phyloP scores from a whole-genome alignment of 2,797 vertebrate species.

The Lagodon rhomboides region DNA sequence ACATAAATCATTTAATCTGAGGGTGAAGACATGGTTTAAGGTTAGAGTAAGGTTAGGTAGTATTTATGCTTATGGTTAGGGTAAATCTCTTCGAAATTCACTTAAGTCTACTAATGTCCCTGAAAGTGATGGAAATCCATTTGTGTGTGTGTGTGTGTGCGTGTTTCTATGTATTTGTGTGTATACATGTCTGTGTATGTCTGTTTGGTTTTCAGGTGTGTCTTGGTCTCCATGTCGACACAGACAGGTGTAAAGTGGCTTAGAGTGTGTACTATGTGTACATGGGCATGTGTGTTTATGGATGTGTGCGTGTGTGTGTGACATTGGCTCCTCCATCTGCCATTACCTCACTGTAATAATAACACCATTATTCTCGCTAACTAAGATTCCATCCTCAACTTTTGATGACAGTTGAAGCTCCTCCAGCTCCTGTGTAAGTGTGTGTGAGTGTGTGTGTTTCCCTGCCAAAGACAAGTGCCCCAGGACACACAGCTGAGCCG shows the following conservation, averaged over 20 bases:
- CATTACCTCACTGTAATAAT: constrained; percentile 80
- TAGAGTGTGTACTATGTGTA: constrained; percentile 13
- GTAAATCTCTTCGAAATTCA: too few relatives aligned
- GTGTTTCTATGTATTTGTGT: too few relatives aligned
- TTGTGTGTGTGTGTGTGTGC: too few relatives aligned
- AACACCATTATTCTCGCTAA: constrained; percentile 71
- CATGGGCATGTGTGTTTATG: background rate
- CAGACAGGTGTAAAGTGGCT: constrained; percentile 32
- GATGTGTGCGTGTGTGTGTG: constrained; percentile 20
- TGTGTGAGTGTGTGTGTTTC: constrained; percentile 29
- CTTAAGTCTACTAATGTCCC: too few relatives aligned
- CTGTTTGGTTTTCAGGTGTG: too few relatives aligned
- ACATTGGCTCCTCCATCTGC: constrained; percentile 59
- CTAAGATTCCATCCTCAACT: constrained; percentile 67
- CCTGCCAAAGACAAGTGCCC: constrained; percentile 56
- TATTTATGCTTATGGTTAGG: too few relatives aligned
- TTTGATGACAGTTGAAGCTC: constrained; percentile 64
- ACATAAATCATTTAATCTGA: too few relatives aligned
- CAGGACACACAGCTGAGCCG: constrained; percentile 61
- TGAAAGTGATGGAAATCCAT: too few relatives aligned
- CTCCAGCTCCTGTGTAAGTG: constrained; percentile 41
- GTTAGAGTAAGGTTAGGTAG: too few relatives aligned
- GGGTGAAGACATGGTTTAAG: too few relatives aligned
- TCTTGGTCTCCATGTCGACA: background rate
- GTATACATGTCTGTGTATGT: too few relatives aligned